Evolutionary conservation across 2,888 invertebrate species (phyloP).

Genomic region (Diabrotica balteata): DNA sequence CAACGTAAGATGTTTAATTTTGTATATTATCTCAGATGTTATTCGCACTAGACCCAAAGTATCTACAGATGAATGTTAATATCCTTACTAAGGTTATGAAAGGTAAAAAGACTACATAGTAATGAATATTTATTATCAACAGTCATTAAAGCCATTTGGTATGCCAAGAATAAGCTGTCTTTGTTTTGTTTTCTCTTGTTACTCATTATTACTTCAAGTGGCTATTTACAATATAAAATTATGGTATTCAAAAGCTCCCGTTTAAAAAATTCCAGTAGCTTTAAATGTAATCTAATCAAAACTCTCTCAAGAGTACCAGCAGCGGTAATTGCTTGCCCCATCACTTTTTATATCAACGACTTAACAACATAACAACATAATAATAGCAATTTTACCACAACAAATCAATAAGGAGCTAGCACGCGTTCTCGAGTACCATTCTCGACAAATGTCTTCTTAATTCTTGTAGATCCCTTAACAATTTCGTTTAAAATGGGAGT

Average conservation of each 20-base stretch:
- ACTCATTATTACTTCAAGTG: too few relatives aligned
- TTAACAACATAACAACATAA: slow-evolving; percentile 17
- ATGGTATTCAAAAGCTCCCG: not conserved
- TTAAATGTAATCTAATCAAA: slow-evolving; percentile 6
- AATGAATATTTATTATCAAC: too few relatives aligned
- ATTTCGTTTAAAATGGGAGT: slow-evolving; percentile 6
- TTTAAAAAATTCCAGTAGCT: slow-evolving; percentile 14
- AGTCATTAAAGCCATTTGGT: too few relatives aligned
- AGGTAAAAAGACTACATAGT: too few relatives aligned
- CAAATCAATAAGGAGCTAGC: slow-evolving; percentile 19
- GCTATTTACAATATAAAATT: too few relatives aligned
- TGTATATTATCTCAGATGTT: too few relatives aligned
- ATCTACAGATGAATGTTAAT: too few relatives aligned
- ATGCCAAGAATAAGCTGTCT: too few relatives aligned
- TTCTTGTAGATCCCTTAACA: slow-evolving; percentile 5
- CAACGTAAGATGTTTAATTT: too few relatives aligned
- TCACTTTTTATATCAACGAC: slow-evolving; percentile 14
- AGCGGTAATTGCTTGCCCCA: slow-evolving; percentile 1
- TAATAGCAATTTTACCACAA: slow-evolving; percentile 22
- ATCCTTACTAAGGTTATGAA: too few relatives aligned
- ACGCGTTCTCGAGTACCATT: slow-evolving; percentile 19
- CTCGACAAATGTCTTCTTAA: slow-evolving; percentile 14
- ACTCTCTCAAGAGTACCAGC: slow-evolving; percentile 2
- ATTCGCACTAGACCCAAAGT: too few relatives aligned
- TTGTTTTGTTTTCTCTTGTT: too few relatives aligned